Base-by-base conservation (phyloP, 1,140 invertebrate genomes). In the Tenebrio molitor region DNA sequence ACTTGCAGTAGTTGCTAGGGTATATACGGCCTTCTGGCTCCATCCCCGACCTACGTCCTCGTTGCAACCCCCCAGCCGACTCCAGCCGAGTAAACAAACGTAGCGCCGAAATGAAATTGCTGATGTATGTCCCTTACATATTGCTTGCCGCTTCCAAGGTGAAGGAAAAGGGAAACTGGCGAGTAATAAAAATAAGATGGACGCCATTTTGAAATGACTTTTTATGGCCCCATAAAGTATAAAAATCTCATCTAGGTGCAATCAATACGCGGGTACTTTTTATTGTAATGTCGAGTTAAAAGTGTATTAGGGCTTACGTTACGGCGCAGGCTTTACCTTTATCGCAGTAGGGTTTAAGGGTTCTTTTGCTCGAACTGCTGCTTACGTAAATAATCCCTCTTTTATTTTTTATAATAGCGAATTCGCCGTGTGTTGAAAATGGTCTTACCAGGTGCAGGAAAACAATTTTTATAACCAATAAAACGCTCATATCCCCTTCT, bases 1-100 rank as follows among this genome's bases (percentile, higher is more conserved):
- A 79, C 75, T 81, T 80, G 78, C 78, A 80, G 71, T 80, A 81
- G 80, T 81, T 81, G 78, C 78, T 78, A 76, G 72, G 78, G 74
- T 75, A 77, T 77, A 73, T 78, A 71, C 71, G 65, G 62, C 68
- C 68, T 68, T 50, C 46, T 69, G 69, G 42, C 34, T 44, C 65
- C 16, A 58, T 70, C 74, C 34, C 12, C 15, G 69, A 69, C 72
- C 39, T 74, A 73, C 66, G 66, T 71, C 46, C 41, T 12, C 21
- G 17, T 29, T 66, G 53, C 71, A 65, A 42, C 68, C 63, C 25
- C 39, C 17, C n/a, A 39, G 46, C 42, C 63, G 33, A 65, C 10
- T 12, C 21, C 21, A 58, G 50, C 23, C 50, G 50, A 58, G 50
- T 58, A 58, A 58, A 58, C 50, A 58, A 58, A 58, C 29, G 29